Percentiles rank a stretch among this genome's conserved stretches.
Conservation (phyloP, 2,113 vertebrate genomes). For the Gymnocephalus cernua region DNA sequence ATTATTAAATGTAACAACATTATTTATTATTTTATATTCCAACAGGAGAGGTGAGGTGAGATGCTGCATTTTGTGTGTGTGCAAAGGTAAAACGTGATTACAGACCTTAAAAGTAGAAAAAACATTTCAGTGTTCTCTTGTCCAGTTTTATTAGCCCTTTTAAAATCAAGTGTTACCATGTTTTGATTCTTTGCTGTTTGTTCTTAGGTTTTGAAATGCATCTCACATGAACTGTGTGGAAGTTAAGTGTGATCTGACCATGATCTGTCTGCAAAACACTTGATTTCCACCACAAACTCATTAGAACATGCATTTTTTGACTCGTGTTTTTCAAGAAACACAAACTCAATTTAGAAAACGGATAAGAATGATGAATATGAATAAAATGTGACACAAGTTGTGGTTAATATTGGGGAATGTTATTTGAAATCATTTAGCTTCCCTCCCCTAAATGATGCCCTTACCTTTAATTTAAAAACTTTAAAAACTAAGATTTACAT, state of each 20-base stretch:
- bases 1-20: too few relatives aligned
- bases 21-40: not conserved
- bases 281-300: not conserved
- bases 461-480: not conserved
- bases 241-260: not conserved
- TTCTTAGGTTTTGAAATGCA: not conserved
- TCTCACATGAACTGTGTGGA: not conserved
- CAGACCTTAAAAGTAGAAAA: not conserved
- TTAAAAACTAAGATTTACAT: not conserved
- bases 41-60: not conserved
- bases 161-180: not conserved
- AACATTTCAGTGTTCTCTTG: not conserved
- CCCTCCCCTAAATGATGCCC: not conserved
- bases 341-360: not conserved
- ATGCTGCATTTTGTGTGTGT: not conserved
- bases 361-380: not conserved
- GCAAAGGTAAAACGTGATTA: not conserved
- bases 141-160: not conserved
- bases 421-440: not conserved
- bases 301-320: not conserved
- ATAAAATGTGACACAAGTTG: not conserved
- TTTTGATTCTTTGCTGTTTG: not conserved
- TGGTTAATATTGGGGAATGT: not conserved
- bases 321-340: not conserved
- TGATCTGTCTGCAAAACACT: not conserved